Evolutionary conservation across 2,797 vertebrate species (phyloP).

Genomic region (Chanos chanos): DNA sequence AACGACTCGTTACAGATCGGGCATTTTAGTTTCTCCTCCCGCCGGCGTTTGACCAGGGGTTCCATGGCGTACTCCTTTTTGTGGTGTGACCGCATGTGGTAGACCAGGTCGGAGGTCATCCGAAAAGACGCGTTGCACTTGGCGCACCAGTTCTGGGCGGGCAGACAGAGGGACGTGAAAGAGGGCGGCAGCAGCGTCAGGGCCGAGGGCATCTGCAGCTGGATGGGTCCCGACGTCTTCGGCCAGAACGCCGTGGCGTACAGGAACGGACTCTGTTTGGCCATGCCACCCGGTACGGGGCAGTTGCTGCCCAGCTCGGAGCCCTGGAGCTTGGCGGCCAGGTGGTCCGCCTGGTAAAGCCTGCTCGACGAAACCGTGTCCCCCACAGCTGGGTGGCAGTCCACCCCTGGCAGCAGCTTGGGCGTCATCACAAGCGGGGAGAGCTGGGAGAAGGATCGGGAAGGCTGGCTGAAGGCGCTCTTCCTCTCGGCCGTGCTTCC

Average conservation of each 20-base stretch:
- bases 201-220: constrained; percentile 90
- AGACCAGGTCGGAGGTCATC: constrained; percentile 97
- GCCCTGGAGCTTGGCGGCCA: constrained; percentile 83
- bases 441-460: constrained; percentile 81
- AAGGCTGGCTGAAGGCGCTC: constrained; percentile 91
- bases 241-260: constrained; percentile 94
- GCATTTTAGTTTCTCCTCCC: constrained; percentile 97
- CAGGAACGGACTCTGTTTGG: constrained; percentile 91
- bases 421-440: constrained; percentile 84
- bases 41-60: constrained; percentile 88
- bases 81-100: constrained; percentile 98
- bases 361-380: constrained; percentile 79
- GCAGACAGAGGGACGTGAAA: constrained; percentile 93
- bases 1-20: constrained; percentile 98
- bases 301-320: constrained; percentile 77
- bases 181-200: constrained; percentile 92
- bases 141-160: constrained; percentile 98
- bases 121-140: constrained; percentile 98
- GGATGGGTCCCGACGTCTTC: constrained; percentile 84
- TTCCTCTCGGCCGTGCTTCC: constrained; percentile 78
- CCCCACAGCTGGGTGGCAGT: constrained; percentile 78
- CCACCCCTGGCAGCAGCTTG: constrained; percentile 77
- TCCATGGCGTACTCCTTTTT: constrained; percentile 96
- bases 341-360: constrained; percentile 83
- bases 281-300: constrained; percentile 71